Evolutionary conservation across 2,113 vertebrate species (phyloP).

Genomic region (Manacus vitellinus): DNA sequence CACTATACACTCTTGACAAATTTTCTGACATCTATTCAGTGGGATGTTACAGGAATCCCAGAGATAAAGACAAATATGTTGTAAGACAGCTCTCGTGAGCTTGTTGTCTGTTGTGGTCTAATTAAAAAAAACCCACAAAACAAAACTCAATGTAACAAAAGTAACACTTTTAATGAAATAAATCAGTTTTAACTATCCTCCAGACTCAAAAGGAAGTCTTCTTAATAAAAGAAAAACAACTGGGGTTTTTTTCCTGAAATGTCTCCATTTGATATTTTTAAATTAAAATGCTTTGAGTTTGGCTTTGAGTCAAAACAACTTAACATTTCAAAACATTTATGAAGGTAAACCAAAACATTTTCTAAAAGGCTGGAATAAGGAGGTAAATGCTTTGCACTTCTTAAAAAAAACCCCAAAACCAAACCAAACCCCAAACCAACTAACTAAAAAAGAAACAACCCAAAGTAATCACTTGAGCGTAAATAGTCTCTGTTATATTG

Average conservation of each 20-base stretch:
- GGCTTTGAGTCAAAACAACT: not conserved
- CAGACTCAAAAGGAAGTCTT: not conserved
- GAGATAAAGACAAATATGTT: not conserved
- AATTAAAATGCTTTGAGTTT: not conserved
- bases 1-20: not conserved
- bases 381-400: not conserved
- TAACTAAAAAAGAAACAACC: not conserved
- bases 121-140: not conserved
- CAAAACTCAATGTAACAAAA: not conserved
- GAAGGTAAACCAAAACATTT: not conserved
- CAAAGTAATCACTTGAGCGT: not conserved
- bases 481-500: not conserved
- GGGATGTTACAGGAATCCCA: not conserved
- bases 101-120: not conserved
- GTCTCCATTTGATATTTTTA: not conserved
- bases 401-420: not conserved
- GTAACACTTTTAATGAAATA: not conserved
- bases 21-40: not conserved
- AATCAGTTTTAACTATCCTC: not conserved
- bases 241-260: not conserved
- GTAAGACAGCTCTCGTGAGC: not conserved
- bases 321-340: not conserved
- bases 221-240: not conserved
- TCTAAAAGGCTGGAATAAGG: not conserved
- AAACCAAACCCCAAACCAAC: not conserved